Conservation (phyloP, 2,888 invertebrate genomes). For the Mythimna pallens region DNA sequence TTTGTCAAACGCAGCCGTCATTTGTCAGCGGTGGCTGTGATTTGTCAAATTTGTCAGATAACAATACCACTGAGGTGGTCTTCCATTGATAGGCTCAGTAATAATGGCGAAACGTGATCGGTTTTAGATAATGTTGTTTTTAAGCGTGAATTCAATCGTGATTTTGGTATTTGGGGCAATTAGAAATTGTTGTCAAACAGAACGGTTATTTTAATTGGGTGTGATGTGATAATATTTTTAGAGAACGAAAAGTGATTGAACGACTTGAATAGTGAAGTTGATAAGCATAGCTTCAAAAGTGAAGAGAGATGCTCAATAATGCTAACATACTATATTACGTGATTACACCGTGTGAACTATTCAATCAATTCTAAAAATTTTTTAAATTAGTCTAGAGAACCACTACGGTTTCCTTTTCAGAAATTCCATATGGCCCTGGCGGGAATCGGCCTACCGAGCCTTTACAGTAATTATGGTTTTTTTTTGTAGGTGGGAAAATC, state of each 20-base stretch:
- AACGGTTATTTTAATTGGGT: conserved; percentile 25
- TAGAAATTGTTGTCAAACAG: conserved; percentile 21
- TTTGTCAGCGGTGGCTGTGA: conserved; percentile 76
- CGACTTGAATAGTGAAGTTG: neutral
- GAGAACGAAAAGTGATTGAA: conserved; percentile 5
- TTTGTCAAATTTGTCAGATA: conserved; percentile 82
- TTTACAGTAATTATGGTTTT: too few relatives aligned
- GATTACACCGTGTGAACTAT: too few relatives aligned
- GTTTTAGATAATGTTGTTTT: conserved; percentile 41
- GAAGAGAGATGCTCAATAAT: too few relatives aligned
- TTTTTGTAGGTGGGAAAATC: too few relatives aligned
- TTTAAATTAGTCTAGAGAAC: too few relatives aligned
- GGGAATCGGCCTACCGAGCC: too few relatives aligned
- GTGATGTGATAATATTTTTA: neutral
- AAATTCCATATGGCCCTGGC: too few relatives aligned
- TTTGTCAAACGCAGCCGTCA: conserved; percentile 64
- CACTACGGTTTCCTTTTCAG: too few relatives aligned
- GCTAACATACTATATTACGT: too few relatives aligned
- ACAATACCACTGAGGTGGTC: conserved; percentile 69
- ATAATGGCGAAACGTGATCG: conserved; percentile 51
- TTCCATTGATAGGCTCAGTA: conserved; percentile 42
- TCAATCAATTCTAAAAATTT: too few relatives aligned
- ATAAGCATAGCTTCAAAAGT: neutral
- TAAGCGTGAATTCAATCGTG: conserved; percentile 40
- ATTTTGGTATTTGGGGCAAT: conserved; percentile 52